phyloP scores from a whole-genome alignment of 2,888 invertebrate species.

The Pristionchus japonicus region DNA sequence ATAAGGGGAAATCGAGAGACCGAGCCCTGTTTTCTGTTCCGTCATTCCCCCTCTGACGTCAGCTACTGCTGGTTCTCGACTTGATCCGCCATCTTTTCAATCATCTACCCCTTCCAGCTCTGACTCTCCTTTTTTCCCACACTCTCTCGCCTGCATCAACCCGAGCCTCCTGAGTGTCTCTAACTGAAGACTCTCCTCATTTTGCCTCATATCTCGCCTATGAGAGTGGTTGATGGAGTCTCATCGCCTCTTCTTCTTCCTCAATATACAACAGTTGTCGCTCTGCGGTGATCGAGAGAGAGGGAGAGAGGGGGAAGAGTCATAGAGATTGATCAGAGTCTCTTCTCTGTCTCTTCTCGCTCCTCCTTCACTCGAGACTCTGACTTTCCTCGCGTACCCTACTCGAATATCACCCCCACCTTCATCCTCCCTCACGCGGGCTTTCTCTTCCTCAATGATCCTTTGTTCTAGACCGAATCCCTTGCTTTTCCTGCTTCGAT shows the following conservation, averaged over 20 bases:
- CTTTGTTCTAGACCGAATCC: too few species aligned
- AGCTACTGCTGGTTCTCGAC: background rate
- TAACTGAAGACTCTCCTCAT: too few species aligned
- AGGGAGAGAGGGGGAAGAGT: background rate
- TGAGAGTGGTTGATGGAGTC: too few species aligned
- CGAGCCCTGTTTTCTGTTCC: background rate
- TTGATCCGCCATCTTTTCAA: background rate
- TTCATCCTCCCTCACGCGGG: background rate
- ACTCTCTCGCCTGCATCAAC: too few species aligned
- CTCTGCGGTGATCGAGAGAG: slow-evolving; percentile 6
- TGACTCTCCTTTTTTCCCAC: too few species aligned
- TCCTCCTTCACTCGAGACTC: background rate
- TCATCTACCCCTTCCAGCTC: too few species aligned
- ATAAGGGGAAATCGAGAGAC: too few species aligned
- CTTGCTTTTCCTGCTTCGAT: too few species aligned
- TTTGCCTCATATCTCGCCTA: too few species aligned
- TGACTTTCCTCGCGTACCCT: background rate
- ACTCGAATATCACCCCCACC: background rate
- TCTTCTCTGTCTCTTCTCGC: background rate
- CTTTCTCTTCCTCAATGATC: background rate
- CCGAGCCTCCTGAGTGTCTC: too few species aligned
- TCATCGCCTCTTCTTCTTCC: background rate
- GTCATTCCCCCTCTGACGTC: background rate
- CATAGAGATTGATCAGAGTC: background rate
- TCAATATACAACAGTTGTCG: slow-evolving; percentile 23